Base-by-base conservation (phyloP, 2,888 invertebrate species). In the Vandiemenella viatica region DNA sequence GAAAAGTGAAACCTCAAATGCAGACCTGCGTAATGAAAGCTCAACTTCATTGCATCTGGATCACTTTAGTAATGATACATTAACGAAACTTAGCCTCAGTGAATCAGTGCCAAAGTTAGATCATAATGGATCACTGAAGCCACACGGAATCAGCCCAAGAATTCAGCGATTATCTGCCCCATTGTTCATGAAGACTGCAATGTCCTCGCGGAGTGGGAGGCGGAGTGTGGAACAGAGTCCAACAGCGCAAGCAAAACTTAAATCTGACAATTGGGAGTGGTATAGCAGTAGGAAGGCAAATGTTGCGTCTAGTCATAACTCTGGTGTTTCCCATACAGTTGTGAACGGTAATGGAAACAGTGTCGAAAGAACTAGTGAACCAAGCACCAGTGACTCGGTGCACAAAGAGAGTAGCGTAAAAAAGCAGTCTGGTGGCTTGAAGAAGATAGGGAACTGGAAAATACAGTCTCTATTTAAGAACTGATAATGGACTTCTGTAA, bases 121-220 rank as follows among this genome's bases (percentile, higher is more conserved):
- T 21, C 32, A 43, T 15, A 49, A 46, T 46, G 52, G 49, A 22
- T 20, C 40, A 22, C 20, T 45, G 3, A 37, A 32, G 17, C 26
- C 44, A 10, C 17, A 21, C 6, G 45, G 3, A 18, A 16, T 32
- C 15, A 43, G 15, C 37, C 22, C 37, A 13, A 43, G 37, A 37
- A 37, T 43, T 6, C 40, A 45, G 22, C 46, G 50, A 5, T 19
- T 52, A 17, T 52, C 60, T 3, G 62, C 66, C 6, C 63, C 70
- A 0, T 61, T 63, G 13, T 70, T 66, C 52, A 64, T 71, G 58
- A 66, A 65, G 55, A 70, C 71, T 6, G 70, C 71, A 1, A 53
- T 66, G 0, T 65, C 65, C 22, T 58, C 65, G 4, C 61, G 71
- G 48, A 55, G 32, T 37, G 49, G 40, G 10, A 21, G 21, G n/a